Evolutionary conservation across 2,113 vertebrate genomes (phyloP).

Genomic region (Coregonus clupeaformis): DNA sequence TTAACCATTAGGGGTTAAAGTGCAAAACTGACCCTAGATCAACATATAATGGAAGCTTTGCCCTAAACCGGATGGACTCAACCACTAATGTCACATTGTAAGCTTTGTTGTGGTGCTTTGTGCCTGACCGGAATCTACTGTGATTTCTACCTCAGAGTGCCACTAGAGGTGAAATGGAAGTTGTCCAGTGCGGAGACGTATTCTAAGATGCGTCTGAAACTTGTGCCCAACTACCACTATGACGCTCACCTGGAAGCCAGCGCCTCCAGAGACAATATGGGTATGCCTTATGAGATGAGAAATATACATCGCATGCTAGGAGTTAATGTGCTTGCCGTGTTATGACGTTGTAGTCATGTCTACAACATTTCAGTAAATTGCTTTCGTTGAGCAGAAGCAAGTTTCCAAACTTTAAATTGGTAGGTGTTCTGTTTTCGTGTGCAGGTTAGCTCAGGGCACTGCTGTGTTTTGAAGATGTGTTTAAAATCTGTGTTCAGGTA

Average conservation of each 20-base stretch:
- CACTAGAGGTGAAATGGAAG: constrained; percentile 81
- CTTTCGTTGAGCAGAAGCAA: too few species aligned
- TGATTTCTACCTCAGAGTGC: constrained; percentile 66
- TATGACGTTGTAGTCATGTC: too few species aligned
- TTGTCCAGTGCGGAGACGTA: constrained; percentile 90
- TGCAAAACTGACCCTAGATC: too few species aligned
- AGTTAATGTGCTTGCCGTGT: too few species aligned
- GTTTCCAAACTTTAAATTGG: too few species aligned
- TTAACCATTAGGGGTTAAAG: too few species aligned
- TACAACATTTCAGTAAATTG: neutral
- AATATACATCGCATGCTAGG: neutral
- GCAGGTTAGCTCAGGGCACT: too few species aligned
- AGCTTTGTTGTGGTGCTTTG: neutral
- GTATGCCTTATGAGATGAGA: constrained; percentile 60
- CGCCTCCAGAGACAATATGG: constrained; percentile 92
- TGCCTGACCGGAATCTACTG: too few species aligned
- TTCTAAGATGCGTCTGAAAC: constrained; percentile 93
- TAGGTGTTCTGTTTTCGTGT: too few species aligned
- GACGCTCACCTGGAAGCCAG: constrained; percentile 89
- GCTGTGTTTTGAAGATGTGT: too few species aligned
- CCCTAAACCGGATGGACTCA: neutral
- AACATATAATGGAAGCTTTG: too few species aligned
- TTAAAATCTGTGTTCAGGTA: too few species aligned
- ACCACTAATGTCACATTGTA: neutral
- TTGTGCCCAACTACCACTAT: constrained; percentile 91